Conservation (phyloP, 2,888 invertebrate genomes). For the Chorisops tibialis region DNA sequence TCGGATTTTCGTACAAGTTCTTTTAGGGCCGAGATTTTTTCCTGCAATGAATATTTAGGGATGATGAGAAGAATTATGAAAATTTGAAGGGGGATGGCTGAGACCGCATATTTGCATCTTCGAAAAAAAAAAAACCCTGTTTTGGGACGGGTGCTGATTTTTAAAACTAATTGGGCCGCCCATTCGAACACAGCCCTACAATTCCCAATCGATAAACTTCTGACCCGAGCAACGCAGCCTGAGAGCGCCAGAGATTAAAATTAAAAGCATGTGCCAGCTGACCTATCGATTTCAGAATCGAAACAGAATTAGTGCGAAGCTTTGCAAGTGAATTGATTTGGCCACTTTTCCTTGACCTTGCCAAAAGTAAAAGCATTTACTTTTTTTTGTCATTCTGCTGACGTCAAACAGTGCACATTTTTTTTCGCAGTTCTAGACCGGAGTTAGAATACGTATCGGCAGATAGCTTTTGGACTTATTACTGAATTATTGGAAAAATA, state of each 20-base stretch:
- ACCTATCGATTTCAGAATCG: too few species aligned
- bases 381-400: not conserved
- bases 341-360: not conserved
- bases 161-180: not conserved
- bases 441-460: not conserved
- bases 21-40: constrained; percentile 45
- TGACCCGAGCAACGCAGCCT: too few species aligned
- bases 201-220: too few species aligned
- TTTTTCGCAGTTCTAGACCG: not conserved
- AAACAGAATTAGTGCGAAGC: too few species aligned
- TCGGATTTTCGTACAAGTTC: constrained; percentile 45
- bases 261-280: too few species aligned
- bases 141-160: too few species aligned
- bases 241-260: too few species aligned
- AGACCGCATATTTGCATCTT: too few species aligned
- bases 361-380: not conserved
- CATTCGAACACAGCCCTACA: not conserved
- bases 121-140: too few species aligned
- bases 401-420: not conserved
- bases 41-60: constrained; percentile 37
- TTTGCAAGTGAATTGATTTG: too few species aligned
- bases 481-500: not conserved
- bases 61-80: not conserved
- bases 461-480: not conserved
- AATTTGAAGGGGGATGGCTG: not conserved